These are phyloP conservation scores for Epirrita christyi DNA, from an alignment of 2,888 invertebrate species.

Conservation along the genomic window DNA sequence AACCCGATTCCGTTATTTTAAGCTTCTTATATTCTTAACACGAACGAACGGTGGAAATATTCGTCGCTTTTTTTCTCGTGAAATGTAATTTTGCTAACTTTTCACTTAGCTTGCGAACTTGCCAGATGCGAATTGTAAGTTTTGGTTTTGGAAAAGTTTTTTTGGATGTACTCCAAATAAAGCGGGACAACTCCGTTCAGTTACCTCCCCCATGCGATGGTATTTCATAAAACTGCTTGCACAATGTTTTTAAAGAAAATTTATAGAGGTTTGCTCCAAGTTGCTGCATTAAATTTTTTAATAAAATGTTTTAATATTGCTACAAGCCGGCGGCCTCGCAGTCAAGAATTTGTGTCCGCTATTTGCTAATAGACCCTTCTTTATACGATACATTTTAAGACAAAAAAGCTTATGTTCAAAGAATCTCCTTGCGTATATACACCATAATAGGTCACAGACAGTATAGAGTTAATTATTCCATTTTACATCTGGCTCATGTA, in stretches of 20 bases:
- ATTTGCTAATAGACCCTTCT: constrained; percentile 16
- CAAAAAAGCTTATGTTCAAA: not conserved
- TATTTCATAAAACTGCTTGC: constrained; percentile 44
- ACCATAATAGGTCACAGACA: not conserved
- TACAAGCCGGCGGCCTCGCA: constrained; percentile 13
- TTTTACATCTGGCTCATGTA: no score
- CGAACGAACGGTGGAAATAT: constrained; percentile 53
- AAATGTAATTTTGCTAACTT: constrained; percentile 75
- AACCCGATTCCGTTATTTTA: constrained; percentile 69
- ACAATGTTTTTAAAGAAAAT: constrained; percentile 33
- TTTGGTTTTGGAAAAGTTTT: constrained; percentile 67
- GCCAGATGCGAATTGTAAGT: constrained; percentile 61
- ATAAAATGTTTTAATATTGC: constrained; percentile 37
- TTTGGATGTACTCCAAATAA: constrained; percentile 70
- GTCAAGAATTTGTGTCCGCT: constrained; percentile 28
- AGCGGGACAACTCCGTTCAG: constrained; percentile 43
- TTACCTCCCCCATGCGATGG: constrained; percentile 29
- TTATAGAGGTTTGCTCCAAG: constrained; percentile 29
- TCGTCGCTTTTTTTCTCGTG: constrained; percentile 53
- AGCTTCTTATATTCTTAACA: constrained; percentile 75
- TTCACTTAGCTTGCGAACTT: constrained; percentile 70
- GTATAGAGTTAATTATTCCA: no score
- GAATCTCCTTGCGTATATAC: not conserved
- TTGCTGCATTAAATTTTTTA: constrained; percentile 41
- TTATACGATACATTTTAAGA: not conserved